Evolutionary conservation across 2,888 invertebrate genomes (phyloP), one percentile per base, ranked within the genome.

Genomic region (Rhogogaster chlorosoma): DNA sequence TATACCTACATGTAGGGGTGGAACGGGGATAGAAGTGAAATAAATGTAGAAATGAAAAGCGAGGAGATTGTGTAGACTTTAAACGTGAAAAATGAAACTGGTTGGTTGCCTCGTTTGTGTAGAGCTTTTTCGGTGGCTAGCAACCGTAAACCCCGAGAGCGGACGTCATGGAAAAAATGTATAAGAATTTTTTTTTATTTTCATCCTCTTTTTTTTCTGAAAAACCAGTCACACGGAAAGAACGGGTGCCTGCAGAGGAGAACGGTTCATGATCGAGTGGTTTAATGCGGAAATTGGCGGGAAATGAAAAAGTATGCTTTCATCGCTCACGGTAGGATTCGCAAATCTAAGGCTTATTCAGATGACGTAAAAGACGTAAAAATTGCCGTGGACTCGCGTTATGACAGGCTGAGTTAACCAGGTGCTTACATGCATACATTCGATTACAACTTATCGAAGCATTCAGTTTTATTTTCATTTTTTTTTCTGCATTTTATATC

Each of bases 231-330:
- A 38, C 80, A 38, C 80, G 38, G 61, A 80, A 61, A 29, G 53
- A 53, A 77, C 57, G 57, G 32, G 36, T 26, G 73, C n/a, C 84
- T 71, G 77, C n/a, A 32, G 38, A 64, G 77, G 36, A 57, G 73
- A 80, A 85, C 87, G 88, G 87, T 89, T 87, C 84, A 87, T 86
- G 89, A 91, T 88, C 87, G 87, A 86, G 86, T 70, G 83, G 86
- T 61, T 77, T 26, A 84, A 67, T 75, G 80, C 89, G 91, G 91
- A 91, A 90, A 92, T 92, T 91, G 88, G 85, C 87, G 86, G 91
- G 90, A 92, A 91, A 92, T 91, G 88, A 88, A 89, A 89, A 89
- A 89, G 86, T 83, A 70, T 53, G 83, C 83, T 80, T 80, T 61
- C 80, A 61, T 61, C 57, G 80, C 49, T 49, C 26, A 10, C 29